Conservation (phyloP, 2,797 vertebrate genomes). For the Brachyalestes nurse region DNA sequence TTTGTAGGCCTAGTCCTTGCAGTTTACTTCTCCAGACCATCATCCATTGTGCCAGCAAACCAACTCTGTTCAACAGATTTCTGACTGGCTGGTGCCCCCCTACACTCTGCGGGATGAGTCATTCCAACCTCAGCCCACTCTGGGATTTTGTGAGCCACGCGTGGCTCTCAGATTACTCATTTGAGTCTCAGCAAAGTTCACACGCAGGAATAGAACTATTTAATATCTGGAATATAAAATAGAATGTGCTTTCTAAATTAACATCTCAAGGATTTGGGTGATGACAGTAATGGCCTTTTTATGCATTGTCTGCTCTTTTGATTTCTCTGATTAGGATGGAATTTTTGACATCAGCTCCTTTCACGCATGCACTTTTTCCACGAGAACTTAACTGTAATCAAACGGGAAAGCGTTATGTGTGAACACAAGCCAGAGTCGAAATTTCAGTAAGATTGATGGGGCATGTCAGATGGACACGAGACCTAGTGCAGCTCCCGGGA, state of each 20-base stretch:
- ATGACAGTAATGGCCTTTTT: not conserved
- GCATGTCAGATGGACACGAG: no score
- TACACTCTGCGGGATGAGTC: slow-evolving; percentile 34
- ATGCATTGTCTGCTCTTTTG: not conserved
- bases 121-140: slow-evolving; percentile 37
- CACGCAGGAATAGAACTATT: slow-evolving; percentile 18
- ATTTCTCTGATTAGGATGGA: not conserved
- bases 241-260: not conserved
- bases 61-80: not conserved
- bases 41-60: not conserved
- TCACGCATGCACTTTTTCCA: no score
- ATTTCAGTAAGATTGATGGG: no score
- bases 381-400: no score
- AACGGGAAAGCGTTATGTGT: no score
- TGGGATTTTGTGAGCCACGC: slow-evolving; percentile 16
- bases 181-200: slow-evolving; percentile 28
- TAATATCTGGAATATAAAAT: slow-evolving; percentile 5
- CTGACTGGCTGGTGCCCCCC: slow-evolving; percentile 14
- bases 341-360: not conserved
- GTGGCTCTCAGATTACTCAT: slow-evolving; percentile 16
- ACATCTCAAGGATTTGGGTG: not conserved
- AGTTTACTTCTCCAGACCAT: slow-evolving; percentile 4
- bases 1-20: slow-evolving; percentile 28
- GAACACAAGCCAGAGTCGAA: no score
- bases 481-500: no score